A percentile compares a stretch with the other conserved stretches of the same genome.
These are phyloP conservation scores for Euphysa ruthae DNA, from an alignment of 30 jellyfish, hydroid and myxozoan species.

Conservation along the genomic window DNA sequence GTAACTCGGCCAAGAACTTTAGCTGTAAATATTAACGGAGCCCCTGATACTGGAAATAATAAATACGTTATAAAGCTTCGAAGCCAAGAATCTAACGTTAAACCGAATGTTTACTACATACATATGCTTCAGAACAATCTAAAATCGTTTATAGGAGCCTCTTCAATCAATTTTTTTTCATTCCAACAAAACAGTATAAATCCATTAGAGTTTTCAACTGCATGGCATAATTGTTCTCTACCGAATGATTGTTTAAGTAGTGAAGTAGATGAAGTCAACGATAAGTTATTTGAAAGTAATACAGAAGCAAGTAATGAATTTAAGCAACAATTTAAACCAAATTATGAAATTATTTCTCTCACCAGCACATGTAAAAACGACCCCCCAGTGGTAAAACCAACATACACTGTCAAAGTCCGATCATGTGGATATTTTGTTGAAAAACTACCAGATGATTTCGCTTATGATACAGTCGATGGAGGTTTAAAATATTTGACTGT, in stretches of 20 bases:
- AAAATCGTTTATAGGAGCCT: not conserved
- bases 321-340: not conserved
- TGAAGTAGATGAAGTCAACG: not conserved
- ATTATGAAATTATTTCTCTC: conserved; percentile 2
- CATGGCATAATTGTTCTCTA: conserved; percentile 26
- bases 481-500: conserved; percentile 30
- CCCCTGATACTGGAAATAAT: conserved; percentile 16
- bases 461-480: conserved; percentile 66
- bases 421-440: conserved; percentile 17
- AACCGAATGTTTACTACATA: conserved; percentile 8
- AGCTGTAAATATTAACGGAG: not conserved
- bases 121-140: not conserved
- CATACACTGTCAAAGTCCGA: not conserved
- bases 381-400: conserved; percentile 33
- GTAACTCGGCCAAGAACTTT: not conserved
- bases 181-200: not conserved
- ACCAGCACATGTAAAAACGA: conserved; percentile 9
- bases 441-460: conserved; percentile 39
- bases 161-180: conserved; percentile 1
- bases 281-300: not conserved
- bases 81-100: not conserved
- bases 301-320: not conserved
- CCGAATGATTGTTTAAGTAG: conserved; percentile 17
- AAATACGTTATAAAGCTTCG: conserved; percentile 1
- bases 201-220: conserved; percentile 4